These are phyloP conservation scores for Ischnura elegans DNA, from an alignment of 2,888 invertebrate genomes.

Conservation along the genomic window DNA sequence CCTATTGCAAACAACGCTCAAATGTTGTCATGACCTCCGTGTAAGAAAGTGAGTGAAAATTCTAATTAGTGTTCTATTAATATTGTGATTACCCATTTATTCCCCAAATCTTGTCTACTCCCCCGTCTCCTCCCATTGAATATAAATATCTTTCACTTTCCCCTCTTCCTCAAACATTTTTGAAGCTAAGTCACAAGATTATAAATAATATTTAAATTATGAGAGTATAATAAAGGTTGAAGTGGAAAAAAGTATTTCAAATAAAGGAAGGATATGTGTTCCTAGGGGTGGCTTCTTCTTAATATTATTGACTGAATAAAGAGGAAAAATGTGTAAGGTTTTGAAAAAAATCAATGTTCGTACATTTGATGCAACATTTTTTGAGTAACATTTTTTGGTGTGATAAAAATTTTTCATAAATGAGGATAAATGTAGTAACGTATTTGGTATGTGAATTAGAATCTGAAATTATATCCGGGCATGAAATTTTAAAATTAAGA, in stretches of 20 bases:
- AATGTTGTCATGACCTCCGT: slow-evolving; percentile 51
- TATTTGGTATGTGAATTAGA: not conserved
- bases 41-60: slow-evolving; percentile 29
- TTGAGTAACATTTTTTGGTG: slow-evolving; percentile 43
- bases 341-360: slow-evolving; percentile 12
- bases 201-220: slow-evolving; percentile 64
- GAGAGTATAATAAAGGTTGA: slow-evolving; percentile 60
- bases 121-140: slow-evolving; percentile 2
- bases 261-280: slow-evolving; percentile 62
- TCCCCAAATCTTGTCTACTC: not conserved
- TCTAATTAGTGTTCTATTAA: slow-evolving; percentile 48
- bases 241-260: slow-evolving; percentile 54
- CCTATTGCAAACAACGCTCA: slow-evolving; percentile 17
- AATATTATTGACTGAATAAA: slow-evolving; percentile 56
- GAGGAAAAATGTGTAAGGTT: slow-evolving; percentile 26
- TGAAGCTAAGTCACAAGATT: slow-evolving; percentile 59
- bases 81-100: slow-evolving; percentile 44
- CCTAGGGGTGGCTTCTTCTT: slow-evolving; percentile 66
- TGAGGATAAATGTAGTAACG: not conserved
- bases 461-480: slow-evolving; percentile 27
- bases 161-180: not conserved
- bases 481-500: slow-evolving; percentile 27
- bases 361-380: slow-evolving; percentile 29
- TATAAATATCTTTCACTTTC: slow-evolving; percentile 23
- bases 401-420: slow-evolving; percentile 32